Evolutionary conservation across 2,888 invertebrate genomes (phyloP).

Genomic region (Papilio protenor): DNA sequence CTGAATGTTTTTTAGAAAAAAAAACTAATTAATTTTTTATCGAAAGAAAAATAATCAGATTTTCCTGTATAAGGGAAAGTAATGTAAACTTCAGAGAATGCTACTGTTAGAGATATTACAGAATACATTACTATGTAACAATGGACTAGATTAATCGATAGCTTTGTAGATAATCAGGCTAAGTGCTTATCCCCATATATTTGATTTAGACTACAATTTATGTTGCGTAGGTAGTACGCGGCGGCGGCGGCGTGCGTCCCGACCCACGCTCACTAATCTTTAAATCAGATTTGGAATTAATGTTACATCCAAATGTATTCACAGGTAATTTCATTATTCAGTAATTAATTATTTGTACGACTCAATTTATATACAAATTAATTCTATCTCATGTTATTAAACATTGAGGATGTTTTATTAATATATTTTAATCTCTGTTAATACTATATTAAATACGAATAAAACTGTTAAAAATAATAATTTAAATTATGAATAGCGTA

Average conservation of each 20-base stretch:
- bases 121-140: constrained; percentile 43
- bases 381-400: neutral
- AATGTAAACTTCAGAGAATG: constrained; percentile 20
- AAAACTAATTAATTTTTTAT: neutral
- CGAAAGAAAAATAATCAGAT: constrained; percentile 14
- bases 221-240: constrained; percentile 26
- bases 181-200: constrained; percentile 81
- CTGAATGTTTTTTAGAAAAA: too few relatives aligned
- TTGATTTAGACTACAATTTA: constrained; percentile 60
- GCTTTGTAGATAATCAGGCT: constrained; percentile 70
- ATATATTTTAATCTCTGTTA: neutral
- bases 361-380: neutral
- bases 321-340: constrained; percentile 11
- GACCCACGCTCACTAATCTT: constrained; percentile 47
- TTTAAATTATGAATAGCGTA: neutral
- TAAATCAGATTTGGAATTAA: constrained; percentile 33
- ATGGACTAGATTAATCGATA: constrained; percentile 49
- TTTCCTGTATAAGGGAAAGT: constrained; percentile 1
- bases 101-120: constrained; percentile 34
- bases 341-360: constrained; percentile 11
- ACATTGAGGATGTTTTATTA: neutral
- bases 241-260: constrained; percentile 39
- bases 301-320: constrained; percentile 18
- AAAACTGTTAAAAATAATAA: neutral
- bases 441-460: neutral